Base-by-base conservation (phyloP, 2,888 invertebrate genomes). In the Amiota minor region DNA sequence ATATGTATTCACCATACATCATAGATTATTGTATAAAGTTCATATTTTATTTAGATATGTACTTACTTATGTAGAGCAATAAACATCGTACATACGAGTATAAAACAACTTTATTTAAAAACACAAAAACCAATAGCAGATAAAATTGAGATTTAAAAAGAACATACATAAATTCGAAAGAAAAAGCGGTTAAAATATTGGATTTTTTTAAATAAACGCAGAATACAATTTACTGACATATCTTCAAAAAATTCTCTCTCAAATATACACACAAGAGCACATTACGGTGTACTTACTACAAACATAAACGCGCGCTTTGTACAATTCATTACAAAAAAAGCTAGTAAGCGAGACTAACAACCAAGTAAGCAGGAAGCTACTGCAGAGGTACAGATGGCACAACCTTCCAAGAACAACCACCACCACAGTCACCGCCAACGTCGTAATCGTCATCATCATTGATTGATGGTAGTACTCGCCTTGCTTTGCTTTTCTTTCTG, bases 361-460 rank as follows among this genome's bases (percentile, higher is more conserved):
- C 23, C 23, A 55, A 61, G 61, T 2, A 71, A 55, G 49, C 72
- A n/a, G 67, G 75, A 75, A 59, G 68, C 73, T 69, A n/a, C 59
- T 18, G 46, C 77, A 74, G 75, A 82, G 84, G 84, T 84, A 82
- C 82, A 83, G 84, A 80, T 84, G 84, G 77, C 84, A 23, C 73
- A 78, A 80, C 79, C 79, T 77, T 69, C 74, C 72, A 23, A 23
- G 2, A 23, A 23, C 23, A 23, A 72, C 70, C 76, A 67, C 70
- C 76, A 67, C 70, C 50, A 77, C 77, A 76, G 76, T 74, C 72
- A 74, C 76, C 76, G 79, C 80, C 81, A 80, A 70, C 79, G 35
- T 75, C 76, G 75, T 72, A 74, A 76, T 70, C 77, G 72, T 73
- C 73, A 75, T 64, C 70, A 70, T 59, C 18, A 18, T 84, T 83